Evolutionary conservation across 1,140 invertebrate species (phyloP).

Genomic region (Thaumetopoea pityocampa): DNA sequence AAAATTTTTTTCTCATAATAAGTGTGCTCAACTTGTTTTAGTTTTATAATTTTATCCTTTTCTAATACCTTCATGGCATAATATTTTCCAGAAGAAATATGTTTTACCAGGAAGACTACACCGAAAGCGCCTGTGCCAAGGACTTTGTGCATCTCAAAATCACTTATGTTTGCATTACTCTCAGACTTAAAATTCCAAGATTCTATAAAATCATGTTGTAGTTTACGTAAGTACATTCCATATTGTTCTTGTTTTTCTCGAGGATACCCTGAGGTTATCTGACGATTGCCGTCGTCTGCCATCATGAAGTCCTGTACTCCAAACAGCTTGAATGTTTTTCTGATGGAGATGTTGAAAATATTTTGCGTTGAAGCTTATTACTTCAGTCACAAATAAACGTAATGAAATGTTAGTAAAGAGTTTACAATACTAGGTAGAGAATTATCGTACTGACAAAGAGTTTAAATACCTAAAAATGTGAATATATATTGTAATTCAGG

Average conservation of each 20-base stretch:
- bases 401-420: no score
- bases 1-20: constrained; percentile 91
- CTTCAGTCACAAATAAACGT: no score
- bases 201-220: constrained; percentile 51
- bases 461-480: no score
- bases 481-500: no score
- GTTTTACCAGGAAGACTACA: constrained; percentile 88
- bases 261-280: constrained; percentile 36
- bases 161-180: constrained; percentile 38
- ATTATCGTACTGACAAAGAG: no score
- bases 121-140: constrained; percentile 95
- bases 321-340: neutral
- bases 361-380: no score
- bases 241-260: constrained; percentile 52
- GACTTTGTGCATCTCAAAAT: constrained; percentile 69
- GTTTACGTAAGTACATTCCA: constrained; percentile 44
- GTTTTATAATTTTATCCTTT: constrained; percentile 90
- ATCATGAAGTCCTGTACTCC: constrained; percentile 17
- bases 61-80: constrained; percentile 95
- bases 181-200: constrained; percentile 47
- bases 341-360: neutral
- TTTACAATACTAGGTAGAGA: no score
- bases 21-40: constrained; percentile 91
- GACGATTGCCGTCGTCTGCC: constrained; percentile 30
- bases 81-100: constrained; percentile 78